Conservation (phyloP, 2,797 vertebrate species). For the Eospalax fontanierii region DNA sequence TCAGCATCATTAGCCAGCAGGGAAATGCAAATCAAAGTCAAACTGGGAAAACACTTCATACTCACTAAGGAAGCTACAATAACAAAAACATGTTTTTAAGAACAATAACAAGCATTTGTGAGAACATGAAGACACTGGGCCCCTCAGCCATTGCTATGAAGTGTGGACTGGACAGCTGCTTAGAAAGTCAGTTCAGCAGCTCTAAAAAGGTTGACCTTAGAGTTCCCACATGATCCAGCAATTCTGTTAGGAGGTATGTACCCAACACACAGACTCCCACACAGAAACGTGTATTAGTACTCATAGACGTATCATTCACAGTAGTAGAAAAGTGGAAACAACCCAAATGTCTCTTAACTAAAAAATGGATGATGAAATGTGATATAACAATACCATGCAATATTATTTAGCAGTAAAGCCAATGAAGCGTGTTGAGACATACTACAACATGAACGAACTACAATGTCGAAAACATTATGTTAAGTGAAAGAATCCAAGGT, state of each 20-base stretch:
- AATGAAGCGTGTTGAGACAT: neutral
- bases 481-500: neutral
- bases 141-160: neutral
- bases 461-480: neutral
- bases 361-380: constrained; percentile 18
- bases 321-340: constrained; percentile 13
- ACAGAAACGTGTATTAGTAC: neutral
- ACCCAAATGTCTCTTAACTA: neutral
- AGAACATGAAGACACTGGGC: neutral
- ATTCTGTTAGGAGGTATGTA: neutral
- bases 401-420: neutral
- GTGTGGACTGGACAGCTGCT: neutral
- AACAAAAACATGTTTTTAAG: neutral
- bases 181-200: constrained; percentile 14
- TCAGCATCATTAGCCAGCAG: neutral
- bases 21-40: constrained; percentile 25
- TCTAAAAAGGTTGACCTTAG: constrained; percentile 32
- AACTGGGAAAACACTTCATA: neutral
- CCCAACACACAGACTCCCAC: neutral
- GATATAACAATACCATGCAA: neutral
- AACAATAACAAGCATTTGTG: neutral
- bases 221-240: neutral
- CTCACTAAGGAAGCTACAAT: neutral
- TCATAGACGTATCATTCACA: neutral
- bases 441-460: neutral